Percentiles rank a stretch among this genome's conserved stretches.
Evolutionary conservation across 2,113 vertebrate species (phyloP).

Genomic region (Calidris pygmaea): DNA sequence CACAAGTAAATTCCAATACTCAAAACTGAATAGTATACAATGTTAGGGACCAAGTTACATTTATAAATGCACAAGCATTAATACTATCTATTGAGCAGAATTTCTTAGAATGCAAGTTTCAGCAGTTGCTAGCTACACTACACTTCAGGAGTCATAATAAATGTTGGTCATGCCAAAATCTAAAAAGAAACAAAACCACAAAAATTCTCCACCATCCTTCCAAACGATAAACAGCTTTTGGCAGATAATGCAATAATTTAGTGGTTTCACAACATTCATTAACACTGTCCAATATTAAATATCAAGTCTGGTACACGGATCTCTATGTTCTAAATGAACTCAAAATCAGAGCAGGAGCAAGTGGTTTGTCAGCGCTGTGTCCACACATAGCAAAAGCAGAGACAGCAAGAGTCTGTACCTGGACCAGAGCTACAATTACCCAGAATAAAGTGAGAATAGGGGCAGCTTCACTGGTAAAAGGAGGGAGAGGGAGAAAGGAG

Average conservation of each 20-base stretch:
- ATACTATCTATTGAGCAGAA: slow-evolving; percentile 1
- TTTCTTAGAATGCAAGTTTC: slow-evolving; percentile 29
- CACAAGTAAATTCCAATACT: slow-evolving; percentile 19
- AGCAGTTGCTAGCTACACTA: slow-evolving; percentile 1
- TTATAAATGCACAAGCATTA: slow-evolving; percentile 30
- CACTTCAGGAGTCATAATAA: slow-evolving; percentile 36
- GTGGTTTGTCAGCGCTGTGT: neutral
- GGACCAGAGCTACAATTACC: neutral
- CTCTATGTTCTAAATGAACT: neutral
- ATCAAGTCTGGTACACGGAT: neutral
- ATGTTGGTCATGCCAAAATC: slow-evolving; percentile 43
- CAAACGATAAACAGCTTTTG: neutral
- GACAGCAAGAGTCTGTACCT: neutral
- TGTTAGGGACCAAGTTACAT: neutral
- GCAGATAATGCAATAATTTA: neutral
- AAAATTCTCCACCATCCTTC: neutral
- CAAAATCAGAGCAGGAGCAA: neutral
- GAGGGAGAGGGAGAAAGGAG: neutral
- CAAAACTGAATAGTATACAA: neutral
- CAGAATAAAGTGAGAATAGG: neutral
- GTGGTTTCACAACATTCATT: neutral
- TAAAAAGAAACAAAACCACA: slow-evolving; percentile 12
- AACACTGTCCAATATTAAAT: neutral
- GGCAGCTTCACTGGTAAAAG: neutral
- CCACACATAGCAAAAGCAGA: neutral